Evolutionary conservation across 2,113 vertebrate species (phyloP).

Genomic region (Phylloscopus trochiloides): DNA sequence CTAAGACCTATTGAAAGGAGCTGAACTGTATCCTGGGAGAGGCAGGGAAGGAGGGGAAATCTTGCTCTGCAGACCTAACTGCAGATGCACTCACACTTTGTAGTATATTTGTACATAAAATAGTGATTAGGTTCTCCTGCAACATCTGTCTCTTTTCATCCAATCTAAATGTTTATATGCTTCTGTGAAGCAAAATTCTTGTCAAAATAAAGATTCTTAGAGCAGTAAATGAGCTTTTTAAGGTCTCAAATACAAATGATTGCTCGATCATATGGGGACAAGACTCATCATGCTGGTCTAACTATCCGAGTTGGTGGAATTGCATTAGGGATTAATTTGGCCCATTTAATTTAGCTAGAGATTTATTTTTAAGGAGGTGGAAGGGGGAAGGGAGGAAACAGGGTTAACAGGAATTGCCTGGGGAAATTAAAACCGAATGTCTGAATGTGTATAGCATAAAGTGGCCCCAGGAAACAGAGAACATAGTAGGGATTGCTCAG

Average conservation of each 20-base stretch:
- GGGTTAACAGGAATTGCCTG: conserved; percentile 38
- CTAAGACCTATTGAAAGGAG: not conserved
- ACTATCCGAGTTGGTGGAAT: not conserved
- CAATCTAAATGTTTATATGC: not conserved
- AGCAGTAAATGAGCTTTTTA: conserved; percentile 2
- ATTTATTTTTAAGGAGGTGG: conserved; percentile 22
- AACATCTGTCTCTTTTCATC: not conserved
- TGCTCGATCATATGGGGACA: not conserved
- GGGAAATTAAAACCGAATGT: conserved; percentile 41
- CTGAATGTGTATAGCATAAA: conserved; percentile 9
- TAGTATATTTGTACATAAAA: not conserved
- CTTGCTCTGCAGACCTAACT: not conserved
- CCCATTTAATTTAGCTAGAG: conserved; percentile 56
- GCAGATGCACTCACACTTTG: not conserved
- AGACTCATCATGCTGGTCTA: not conserved
- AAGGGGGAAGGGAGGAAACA: conserved; percentile 18
- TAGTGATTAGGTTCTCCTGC: not conserved
- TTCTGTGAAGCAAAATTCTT: not conserved
- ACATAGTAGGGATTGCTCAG: not conserved
- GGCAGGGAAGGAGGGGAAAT: not conserved
- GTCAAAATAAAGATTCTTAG: conserved; percentile 12
- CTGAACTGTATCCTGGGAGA: not conserved
- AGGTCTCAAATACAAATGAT: not conserved
- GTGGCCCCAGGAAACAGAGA: not conserved
- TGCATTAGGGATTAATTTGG: conserved; percentile 64